Conservation (phyloP, 1,140 invertebrate species). For the Chlorops oryzae region DNA sequence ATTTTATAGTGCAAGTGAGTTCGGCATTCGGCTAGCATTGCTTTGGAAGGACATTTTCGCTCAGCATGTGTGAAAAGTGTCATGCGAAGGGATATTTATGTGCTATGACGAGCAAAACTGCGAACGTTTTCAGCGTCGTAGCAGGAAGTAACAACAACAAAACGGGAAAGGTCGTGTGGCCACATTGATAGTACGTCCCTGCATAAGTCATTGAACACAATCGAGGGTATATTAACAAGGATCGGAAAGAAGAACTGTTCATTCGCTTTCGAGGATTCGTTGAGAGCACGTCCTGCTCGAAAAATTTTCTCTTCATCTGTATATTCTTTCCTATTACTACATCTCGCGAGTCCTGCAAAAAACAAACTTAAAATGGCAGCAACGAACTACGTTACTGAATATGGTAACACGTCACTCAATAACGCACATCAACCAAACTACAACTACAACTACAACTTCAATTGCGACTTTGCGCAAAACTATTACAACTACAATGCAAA, state of each 20-base stretch:
- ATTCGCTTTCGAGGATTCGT: conserved; percentile 37
- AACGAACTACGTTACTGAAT: conserved; percentile 35
- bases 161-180: conserved; percentile 34
- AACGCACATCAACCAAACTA: conserved; percentile 19
- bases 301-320: background rate
- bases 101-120: conserved; percentile 40
- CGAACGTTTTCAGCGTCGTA: background rate
- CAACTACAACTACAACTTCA: conserved; percentile 25
- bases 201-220: background rate
- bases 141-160: conserved; percentile 4
- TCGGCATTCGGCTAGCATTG: background rate
- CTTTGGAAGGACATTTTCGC: conserved; percentile 10
- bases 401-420: too few relatives aligned
- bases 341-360: conserved; percentile 16
- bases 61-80: conserved; percentile 45
- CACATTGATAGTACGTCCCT: conserved; percentile 16
- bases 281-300: conserved; percentile 30
- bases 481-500: too few relatives aligned
- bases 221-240: conserved; percentile 35
- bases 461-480: too few relatives aligned
- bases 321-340: background rate
- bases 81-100: conserved; percentile 46
- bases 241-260: conserved; percentile 28
- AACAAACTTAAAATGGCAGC: conserved; percentile 28
- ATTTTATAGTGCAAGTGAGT: conserved; percentile 4